Evolutionary conservation across 2,113 vertebrate species (phyloP), one percentile per base, ranked within the genome.

Genomic region (Emydocephalus ijimae): DNA sequence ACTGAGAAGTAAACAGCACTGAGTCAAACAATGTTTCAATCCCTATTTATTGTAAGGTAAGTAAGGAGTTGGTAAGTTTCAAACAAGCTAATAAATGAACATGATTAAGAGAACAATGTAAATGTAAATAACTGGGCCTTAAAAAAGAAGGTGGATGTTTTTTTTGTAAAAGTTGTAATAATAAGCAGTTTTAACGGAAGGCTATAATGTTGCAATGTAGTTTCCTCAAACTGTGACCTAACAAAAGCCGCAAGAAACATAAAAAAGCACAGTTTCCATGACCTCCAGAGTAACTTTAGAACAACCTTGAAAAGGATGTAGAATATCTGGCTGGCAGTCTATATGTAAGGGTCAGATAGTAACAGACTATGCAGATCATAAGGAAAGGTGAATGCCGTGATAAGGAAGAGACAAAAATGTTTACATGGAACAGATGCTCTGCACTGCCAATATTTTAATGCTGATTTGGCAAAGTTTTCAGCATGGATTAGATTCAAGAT

Each of bases 131-230:
- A 9, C 21, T 26, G 50, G 14, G 12, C 52, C n/a, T 55, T 50
- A 10, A 39, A 92, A 87, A 52, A 52, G 29, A 52, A 88, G 8
- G 0, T 0, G 69, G 87, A 88, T 3, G 50, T 55, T 88, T 88
- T 88, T 74, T 2, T 15, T 39, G 89, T 55, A 94, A 93, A 94
- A 91, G n/a, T 21, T 90, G 69, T 81, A 18, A 39, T 52, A n/a
- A 92, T 29, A 61, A 34, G 15, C 48, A 64, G 21, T 59, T 87
- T 59, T 81, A 50, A 39, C 43, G 1, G 39, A 54, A 39, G 34
- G 3, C 34, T 74, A 3, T 43, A 54, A 48, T 48, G 26, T n/a
- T 91, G 54, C 9, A 54, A 39, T 88, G 48, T 15, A 29, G 50
- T 92, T 69, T 55, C 50, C 48, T 92, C 45, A 93, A 50, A 88